Base-by-base conservation (phyloP, 2,888 invertebrate species). In the Sycophila texana region DNA sequence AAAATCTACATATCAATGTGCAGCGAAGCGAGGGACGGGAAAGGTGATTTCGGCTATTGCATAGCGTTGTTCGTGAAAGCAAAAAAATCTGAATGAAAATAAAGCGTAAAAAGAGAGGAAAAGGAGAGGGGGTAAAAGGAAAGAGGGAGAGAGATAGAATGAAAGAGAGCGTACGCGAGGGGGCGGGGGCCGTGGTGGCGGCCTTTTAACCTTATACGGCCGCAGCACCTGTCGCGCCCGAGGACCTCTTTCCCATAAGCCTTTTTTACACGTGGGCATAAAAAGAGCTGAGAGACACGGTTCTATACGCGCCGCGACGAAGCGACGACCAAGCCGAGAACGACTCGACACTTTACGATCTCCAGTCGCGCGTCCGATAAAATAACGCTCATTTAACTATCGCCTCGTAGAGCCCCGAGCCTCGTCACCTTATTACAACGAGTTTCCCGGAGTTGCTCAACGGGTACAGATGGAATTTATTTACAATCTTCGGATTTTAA, bases 141-240 rank as follows among this genome's bases (percentile, higher is more conserved):
- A 57, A 49, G 18, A 53, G n/a, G 63, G n/a, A 57, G 20, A 14
- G 39, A 49, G 20, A 51, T 49, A 58, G 63, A 55, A 26, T 49
- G 57, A 67, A 49, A 67, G 67, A 22, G 65, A 53, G 53, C 63
- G 80, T 79, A 74, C 81, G 67, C 51, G 63, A 12, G 63, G 12
- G 20, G 22, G 22, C 30, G 39, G 74, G 66, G n/a, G 30, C 10
- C 53, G 30, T 67, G 79, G 67, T 85, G 84, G 83, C 85, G 85
- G 86, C 86, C 88, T 87, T 88, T 88, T 88, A 88, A 88, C 88
- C 88, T 87, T 88, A 88, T 87, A 87, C 85, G 85, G 88, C 81
- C 72, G 74, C 79, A 84, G 87, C 88, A 88, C 88, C 88, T 88
- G 88, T 86, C 84, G 83, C 79, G 80, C 84, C 22, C n/a, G 85